A percentile compares a stretch with the other conserved stretches of the same genome.
Evolutionary conservation across 2,888 invertebrate genomes (phyloP).

Genomic region (Melipona beecheii): DNA sequence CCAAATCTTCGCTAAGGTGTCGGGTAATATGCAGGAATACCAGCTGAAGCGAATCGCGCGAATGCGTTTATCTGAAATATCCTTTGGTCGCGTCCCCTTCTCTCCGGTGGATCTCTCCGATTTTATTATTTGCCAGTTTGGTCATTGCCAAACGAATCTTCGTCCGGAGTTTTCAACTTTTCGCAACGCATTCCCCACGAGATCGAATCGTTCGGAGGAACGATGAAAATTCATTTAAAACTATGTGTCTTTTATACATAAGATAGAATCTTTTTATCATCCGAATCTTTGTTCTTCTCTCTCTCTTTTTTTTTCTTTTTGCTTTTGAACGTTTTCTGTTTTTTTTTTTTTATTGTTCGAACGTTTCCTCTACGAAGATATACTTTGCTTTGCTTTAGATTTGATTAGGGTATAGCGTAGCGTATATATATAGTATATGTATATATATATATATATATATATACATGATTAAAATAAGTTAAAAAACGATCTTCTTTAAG

Average conservation of each 20-base stretch:
- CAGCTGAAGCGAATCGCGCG: constrained; percentile 44
- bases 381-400: constrained; percentile 4
- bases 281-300: neutral
- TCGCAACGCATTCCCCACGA: neutral
- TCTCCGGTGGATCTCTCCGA: neutral
- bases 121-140: neutral
- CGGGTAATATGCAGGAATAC: constrained; percentile 43
- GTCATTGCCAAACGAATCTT: constrained; percentile 3
- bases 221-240: constrained; percentile 1
- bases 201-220: neutral
- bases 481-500: neutral
- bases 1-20: constrained; percentile 42
- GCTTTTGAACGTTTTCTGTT: neutral
- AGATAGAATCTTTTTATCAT: neutral
- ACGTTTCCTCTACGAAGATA: neutral
- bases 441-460: neutral
- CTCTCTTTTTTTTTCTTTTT: neutral
- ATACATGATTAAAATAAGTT: neutral
- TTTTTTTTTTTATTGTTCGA: neutral
- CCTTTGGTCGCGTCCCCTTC: neutral
- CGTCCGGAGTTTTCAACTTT: neutral
- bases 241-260: neutral
- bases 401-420: constrained; percentile 17
- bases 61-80: constrained; percentile 39
- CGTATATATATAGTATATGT: neutral